Evolutionary conservation across 1,140 invertebrate species (phyloP).

Genomic region (Drosophila cardini): DNA sequence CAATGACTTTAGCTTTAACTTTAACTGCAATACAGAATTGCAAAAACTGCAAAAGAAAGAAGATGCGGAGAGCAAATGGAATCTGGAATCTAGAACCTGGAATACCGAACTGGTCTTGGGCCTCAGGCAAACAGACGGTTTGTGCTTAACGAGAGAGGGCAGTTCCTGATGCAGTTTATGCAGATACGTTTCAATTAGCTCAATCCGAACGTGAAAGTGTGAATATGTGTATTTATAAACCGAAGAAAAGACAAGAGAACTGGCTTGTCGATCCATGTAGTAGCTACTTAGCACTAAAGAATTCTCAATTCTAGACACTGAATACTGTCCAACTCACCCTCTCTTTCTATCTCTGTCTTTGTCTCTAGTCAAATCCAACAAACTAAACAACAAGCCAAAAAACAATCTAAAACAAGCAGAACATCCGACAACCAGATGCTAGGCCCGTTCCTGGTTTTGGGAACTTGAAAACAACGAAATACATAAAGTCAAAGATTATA

Average conservation of each 20-base stretch:
- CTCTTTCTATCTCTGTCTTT: conserved; percentile 16
- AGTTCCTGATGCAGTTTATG: conserved; percentile 65
- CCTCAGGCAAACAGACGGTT: conserved; percentile 42
- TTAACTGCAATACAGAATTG: conserved; percentile 34
- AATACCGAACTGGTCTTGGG: conserved; percentile 17
- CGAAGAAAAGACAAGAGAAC: conserved; percentile 14
- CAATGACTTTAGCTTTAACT: conserved; percentile 61
- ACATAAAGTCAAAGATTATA: conserved; percentile 2
- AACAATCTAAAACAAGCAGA: conserved; percentile 27
- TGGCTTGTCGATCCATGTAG: conserved; percentile 1
- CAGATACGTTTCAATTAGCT: conserved; percentile 80
- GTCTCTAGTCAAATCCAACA: conserved; percentile 31
- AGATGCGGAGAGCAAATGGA: conserved; percentile 2
- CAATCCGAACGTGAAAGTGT: conserved; percentile 79
- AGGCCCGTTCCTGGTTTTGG: conserved; percentile 34
- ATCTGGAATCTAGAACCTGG: conserved; percentile 1
- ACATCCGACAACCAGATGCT: conserved; percentile 21
- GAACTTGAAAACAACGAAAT: conserved; percentile 39
- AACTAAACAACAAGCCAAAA: conserved; percentile 21
- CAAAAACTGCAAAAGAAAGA: background rate
- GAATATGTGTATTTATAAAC: conserved; percentile 66
- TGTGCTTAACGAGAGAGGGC: conserved; percentile 48
- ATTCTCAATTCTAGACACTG: conserved; percentile 3
- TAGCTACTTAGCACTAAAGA: conserved; percentile 49
- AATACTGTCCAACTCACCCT: conserved; percentile 3